Percentiles rank a stretch among this genome's conserved stretches.
Conservation (phyloP, 2,113 vertebrate genomes). For the Festucalex cinctus region DNA sequence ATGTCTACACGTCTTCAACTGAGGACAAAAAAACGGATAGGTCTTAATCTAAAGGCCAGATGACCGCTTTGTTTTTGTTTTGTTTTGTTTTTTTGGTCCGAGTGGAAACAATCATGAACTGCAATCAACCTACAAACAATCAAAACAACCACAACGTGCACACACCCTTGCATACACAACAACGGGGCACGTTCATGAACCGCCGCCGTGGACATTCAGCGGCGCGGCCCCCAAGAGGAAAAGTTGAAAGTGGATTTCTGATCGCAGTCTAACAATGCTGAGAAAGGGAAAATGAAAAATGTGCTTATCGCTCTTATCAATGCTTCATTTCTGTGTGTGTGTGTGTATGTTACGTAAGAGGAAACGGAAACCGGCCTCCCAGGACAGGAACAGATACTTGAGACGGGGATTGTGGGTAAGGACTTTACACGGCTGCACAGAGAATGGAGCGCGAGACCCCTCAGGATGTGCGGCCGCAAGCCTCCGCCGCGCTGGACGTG, state of each 20-base stretch:
- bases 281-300: slow-evolving; percentile 64
- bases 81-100: background rate
- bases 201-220: slow-evolving; percentile 8
- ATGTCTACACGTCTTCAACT: slow-evolving; percentile 41
- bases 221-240: slow-evolving; percentile 31
- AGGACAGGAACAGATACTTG: slow-evolving; percentile 71
- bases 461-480: slow-evolving; percentile 56
- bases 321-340: slow-evolving; percentile 47
- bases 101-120: slow-evolving; percentile 17
- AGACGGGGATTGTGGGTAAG: slow-evolving; percentile 57
- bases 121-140: slow-evolving; percentile 9
- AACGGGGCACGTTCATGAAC: slow-evolving; percentile 14
- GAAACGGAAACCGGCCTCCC: slow-evolving; percentile 72
- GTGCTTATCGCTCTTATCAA: slow-evolving; percentile 64
- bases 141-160: slow-evolving; percentile 12
- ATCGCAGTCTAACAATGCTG: slow-evolving; percentile 55
- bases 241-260: slow-evolving; percentile 43
- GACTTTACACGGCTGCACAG: slow-evolving; percentile 33
- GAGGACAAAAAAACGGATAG: slow-evolving; percentile 36
- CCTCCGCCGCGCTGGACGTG: slow-evolving; percentile 42
- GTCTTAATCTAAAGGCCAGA: slow-evolving; percentile 30
- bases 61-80: slow-evolving; percentile 19
- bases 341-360: slow-evolving; percentile 66
- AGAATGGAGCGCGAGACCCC: slow-evolving; percentile 43
- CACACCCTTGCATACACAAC: slow-evolving; percentile 6